Evolutionary conservation across 2,888 invertebrate species (phyloP), one percentile per base, ranked within the genome.

Genomic region (Drosophila kuntzei): DNA sequence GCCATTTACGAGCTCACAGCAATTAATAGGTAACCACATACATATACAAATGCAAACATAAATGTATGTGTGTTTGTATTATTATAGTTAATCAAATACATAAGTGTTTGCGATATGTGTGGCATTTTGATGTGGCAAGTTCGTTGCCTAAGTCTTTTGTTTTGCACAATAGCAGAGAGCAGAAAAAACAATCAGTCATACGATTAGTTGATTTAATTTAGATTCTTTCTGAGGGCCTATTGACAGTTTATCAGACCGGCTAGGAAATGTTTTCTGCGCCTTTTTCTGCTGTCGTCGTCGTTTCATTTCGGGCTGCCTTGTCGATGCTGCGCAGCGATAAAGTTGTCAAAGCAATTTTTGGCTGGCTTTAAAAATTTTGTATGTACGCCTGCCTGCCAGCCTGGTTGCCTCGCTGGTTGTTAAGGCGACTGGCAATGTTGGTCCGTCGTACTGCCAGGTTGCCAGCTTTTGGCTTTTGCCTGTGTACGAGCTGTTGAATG

Each of bases 281-380:
- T 60, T 63, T 49, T 71, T 53, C 60, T 62, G 55, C 66, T 62
- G 68, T 65, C 50, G 63, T 61, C 60, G 43, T 25, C 63, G 54
- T 55, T 61, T 39, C 39, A 25, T 51, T 44, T 71, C 54, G 44
- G 54, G 65, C 71, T 74, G 80, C 63, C 73, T 83, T 86, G 87
- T 86, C 85, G 84, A 84, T 84, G 87, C 84, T 76, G 76, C 55
- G 65, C 82, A 65, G 73, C 82, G 84, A 84, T 84, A 84, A 84
- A 84, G 84, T 84, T 84, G 84, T 84, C 84, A 84, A 84, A 84
- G 87, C 85, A 78, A 85, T 85, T 84, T 83, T 87, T 87, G 81
- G 79, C 78, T 73, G 68, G 54, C 81, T 85, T 51, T 68, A 71
- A 76, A 82, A 84, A 85, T 74, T 81, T 70, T 63, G 59, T 79